Conservation (phyloP, 1,140 invertebrate genomes). For the Achroia grisella region DNA sequence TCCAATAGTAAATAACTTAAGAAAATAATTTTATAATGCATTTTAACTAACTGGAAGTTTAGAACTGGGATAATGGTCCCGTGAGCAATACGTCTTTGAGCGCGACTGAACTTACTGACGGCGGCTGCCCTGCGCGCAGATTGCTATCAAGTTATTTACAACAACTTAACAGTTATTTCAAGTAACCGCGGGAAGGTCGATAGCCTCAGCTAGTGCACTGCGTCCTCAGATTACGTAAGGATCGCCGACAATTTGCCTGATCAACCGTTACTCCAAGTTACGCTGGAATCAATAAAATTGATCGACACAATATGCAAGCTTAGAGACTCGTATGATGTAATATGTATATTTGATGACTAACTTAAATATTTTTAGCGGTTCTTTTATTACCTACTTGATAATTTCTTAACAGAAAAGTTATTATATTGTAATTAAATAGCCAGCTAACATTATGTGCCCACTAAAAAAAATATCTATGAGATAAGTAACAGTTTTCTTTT, state of each 20-base stretch:
- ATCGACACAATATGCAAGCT: too few relatives aligned
- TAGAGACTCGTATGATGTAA: too few relatives aligned
- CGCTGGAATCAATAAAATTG: too few relatives aligned
- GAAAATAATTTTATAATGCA: conserved; percentile 10
- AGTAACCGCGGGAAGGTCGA: conserved; percentile 68
- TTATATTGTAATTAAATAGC: too few relatives aligned
- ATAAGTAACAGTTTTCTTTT: too few relatives aligned
- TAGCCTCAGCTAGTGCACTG: conserved; percentile 56
- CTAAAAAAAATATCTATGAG: too few relatives aligned
- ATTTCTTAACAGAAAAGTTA: too few relatives aligned
- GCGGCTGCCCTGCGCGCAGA: conserved; percentile 35
- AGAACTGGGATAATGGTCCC: conserved; percentile 11
- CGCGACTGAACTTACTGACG: conserved; percentile 18
- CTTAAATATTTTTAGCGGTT: too few relatives aligned
- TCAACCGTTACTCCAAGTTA: conserved; percentile 10
- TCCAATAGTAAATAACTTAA: conserved; percentile 7
- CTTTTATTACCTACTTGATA: too few relatives aligned
- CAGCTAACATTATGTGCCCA: too few relatives aligned
- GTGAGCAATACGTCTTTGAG: conserved; percentile 31
- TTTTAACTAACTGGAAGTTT: background rate
- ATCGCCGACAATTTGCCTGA: conserved; percentile 29
- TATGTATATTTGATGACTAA: too few relatives aligned
- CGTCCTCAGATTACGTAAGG: conserved; percentile 51
- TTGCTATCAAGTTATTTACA: conserved; percentile 64
- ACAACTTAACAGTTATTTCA: conserved; percentile 69